Evolutionary conservation across 2,888 invertebrate species (phyloP).

Genomic region (Vanessa cardui): DNA sequence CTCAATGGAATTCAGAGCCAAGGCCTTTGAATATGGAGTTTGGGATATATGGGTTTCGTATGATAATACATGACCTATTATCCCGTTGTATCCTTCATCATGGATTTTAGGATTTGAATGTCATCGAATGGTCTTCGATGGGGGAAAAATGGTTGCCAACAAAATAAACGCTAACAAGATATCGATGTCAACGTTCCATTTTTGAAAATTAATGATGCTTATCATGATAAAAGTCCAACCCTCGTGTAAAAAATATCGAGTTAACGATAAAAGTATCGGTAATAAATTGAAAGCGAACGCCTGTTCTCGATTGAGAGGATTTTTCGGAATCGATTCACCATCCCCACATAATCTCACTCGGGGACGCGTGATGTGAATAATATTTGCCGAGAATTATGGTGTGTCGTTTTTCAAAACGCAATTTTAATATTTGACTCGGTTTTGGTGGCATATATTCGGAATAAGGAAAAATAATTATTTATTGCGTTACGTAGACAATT

Average conservation of each 20-base stretch:
- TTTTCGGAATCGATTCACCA: constrained; percentile 36
- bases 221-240: constrained; percentile 14
- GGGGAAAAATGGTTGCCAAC: not conserved
- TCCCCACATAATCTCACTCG: constrained; percentile 39
- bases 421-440: constrained; percentile 38
- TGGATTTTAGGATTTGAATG: not conserved
- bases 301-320: constrained; percentile 26
- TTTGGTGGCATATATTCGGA: constrained; percentile 23
- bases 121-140: not conserved
- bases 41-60: no score
- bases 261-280: constrained; percentile 28
- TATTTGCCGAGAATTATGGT: constrained; percentile 33
- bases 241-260: constrained; percentile 22
- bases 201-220: constrained; percentile 10
- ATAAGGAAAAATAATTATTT: constrained; percentile 24
- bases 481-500: constrained; percentile 7
- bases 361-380: constrained; percentile 39
- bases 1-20: no score
- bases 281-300: constrained; percentile 32
- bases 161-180: not conserved
- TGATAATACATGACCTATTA: not conserved
- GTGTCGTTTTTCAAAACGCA: constrained; percentile 33
- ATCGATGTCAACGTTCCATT: not conserved
- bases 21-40: no score
- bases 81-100: not conserved